phyloP scores from a whole-genome alignment of 2,888 invertebrate genomes.

The Athetis lepigone region DNA sequence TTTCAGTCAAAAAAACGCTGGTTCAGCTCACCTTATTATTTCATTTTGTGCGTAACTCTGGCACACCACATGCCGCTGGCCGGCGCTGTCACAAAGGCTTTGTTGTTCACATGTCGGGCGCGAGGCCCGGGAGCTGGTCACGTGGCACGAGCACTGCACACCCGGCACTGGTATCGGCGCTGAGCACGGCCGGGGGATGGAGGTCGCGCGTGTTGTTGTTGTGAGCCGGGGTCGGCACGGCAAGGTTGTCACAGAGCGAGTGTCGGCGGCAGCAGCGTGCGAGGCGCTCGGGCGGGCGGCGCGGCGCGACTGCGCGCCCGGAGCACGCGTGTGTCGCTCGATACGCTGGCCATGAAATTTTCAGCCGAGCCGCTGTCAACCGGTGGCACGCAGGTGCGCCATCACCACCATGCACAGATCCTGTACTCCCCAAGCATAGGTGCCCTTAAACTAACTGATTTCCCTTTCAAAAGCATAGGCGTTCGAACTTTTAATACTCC shows the following conservation, averaged over 20 bases:
- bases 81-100: constrained; percentile 74
- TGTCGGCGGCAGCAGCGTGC: constrained; percentile 70
- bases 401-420: constrained; percentile 52
- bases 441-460: background rate
- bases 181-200: constrained; percentile 63
- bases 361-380: constrained; percentile 87
- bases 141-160: constrained; percentile 77
- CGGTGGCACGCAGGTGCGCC: constrained; percentile 85
- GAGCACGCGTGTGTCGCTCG: constrained; percentile 80
- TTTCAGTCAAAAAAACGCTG: constrained; percentile 25
- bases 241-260: constrained; percentile 71
- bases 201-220: constrained; percentile 77
- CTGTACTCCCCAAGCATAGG: background rate
- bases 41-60: constrained; percentile 82
- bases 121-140: constrained; percentile 62
- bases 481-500: background rate
- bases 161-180: constrained; percentile 67
- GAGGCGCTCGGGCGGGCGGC: constrained; percentile 75
- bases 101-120: constrained; percentile 79
- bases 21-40: constrained; percentile 85
- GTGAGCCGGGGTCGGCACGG: constrained; percentile 67
- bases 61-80: constrained; percentile 79
- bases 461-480: background rate
- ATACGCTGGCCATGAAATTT: constrained; percentile 90
- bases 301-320: constrained; percentile 83